Evolutionary conservation across 2,888 invertebrate genomes (phyloP).

Genomic region (Anorthoa munda): DNA sequence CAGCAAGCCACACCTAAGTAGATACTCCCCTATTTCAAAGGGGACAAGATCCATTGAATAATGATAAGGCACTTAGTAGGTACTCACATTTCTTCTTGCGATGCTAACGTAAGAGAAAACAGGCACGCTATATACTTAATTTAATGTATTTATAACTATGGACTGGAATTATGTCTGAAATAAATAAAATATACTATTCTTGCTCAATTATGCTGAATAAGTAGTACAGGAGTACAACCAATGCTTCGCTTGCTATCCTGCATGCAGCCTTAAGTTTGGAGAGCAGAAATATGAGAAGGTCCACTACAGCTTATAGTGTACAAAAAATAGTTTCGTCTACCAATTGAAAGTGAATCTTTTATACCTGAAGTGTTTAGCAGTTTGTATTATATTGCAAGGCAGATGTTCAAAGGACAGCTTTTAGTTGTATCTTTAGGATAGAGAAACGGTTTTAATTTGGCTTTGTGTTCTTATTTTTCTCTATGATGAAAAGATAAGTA

Average conservation of each 20-base stretch:
- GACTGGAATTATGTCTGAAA: no score
- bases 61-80: constrained; percentile 29
- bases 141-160: no score
- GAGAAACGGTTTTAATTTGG: no score
- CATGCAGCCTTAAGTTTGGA: not conserved
- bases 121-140: not conserved
- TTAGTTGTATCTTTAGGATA: no score
- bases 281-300: not conserved
- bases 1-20: not conserved
- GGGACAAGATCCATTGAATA: constrained; percentile 16
- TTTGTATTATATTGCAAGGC: no score
- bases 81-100: constrained; percentile 3
- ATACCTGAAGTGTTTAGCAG: no score
- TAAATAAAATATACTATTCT: no score
- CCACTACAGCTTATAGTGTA: not conserved
- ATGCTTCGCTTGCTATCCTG: constrained; percentile 14
- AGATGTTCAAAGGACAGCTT: no score
- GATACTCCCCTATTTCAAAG: not conserved
- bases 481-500: no score
- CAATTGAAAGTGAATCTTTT: no score
- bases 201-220: constrained; percentile 54
- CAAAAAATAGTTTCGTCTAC: no score
- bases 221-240: constrained; percentile 21
- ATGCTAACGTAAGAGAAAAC: constrained; percentile 5
- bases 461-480: no score